phyloP scores from a whole-genome alignment of 2,113 vertebrate species.

The Scatophagus argus region DNA sequence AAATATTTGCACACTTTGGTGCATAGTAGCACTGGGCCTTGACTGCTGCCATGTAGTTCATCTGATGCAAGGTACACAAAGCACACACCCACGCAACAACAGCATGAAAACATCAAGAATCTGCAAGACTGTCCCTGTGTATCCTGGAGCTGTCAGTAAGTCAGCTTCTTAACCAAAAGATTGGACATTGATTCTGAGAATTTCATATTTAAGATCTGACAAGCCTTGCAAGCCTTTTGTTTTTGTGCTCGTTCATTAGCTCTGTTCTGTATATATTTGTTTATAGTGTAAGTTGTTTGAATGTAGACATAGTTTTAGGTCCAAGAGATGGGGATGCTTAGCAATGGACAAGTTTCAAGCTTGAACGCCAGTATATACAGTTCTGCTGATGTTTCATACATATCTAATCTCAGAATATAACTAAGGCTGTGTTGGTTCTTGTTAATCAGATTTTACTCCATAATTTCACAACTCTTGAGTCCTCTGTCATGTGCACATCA shows the following conservation, averaged over 20 bases:
- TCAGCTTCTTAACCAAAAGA: too few species aligned
- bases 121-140: too few species aligned
- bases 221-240: neutral
- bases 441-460: neutral
- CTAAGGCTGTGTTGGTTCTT: neutral
- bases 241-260: neutral
- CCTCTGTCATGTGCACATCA: neutral
- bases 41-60: neutral
- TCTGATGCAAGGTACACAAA: neutral
- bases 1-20: neutral
- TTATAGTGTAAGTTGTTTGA: neutral
- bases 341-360: neutral
- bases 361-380: neutral
- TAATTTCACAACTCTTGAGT: neutral
- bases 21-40: neutral
- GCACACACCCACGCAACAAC: neutral
- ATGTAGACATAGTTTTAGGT: neutral
- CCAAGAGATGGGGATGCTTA: neutral
- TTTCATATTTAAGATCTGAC: too few species aligned
- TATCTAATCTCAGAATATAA: neutral
- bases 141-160: neutral
- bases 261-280: conserved; percentile 3
- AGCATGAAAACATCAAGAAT: neutral
- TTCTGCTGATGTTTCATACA: neutral
- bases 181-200: neutral